Conservation (phyloP, 2,113 vertebrate genomes). For the Oreocharis arfaki region DNA sequence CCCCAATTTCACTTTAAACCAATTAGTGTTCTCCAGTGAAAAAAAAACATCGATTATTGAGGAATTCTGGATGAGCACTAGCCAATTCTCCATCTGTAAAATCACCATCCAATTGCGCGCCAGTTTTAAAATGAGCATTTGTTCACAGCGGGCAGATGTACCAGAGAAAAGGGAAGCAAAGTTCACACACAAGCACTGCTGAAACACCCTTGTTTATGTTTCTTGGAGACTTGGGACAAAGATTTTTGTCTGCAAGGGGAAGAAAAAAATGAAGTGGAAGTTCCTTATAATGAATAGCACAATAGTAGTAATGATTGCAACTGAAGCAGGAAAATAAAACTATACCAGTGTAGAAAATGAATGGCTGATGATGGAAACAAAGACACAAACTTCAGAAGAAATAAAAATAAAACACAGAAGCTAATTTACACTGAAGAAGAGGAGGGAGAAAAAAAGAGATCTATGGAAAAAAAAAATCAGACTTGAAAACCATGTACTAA, state of each 20-base stretch:
- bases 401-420: neutral
- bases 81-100: neutral
- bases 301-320: neutral
- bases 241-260: neutral
- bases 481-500: neutral
- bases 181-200: neutral
- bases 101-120: neutral
- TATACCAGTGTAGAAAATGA: neutral
- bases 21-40: neutral
- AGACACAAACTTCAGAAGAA: neutral
- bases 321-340: neutral
- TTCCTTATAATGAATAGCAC: neutral
- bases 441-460: neutral
- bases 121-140: neutral
- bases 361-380: neutral
- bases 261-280: neutral
- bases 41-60: neutral
- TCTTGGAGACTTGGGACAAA: neutral
- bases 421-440: neutral
- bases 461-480: neutral
- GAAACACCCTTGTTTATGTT: neutral
- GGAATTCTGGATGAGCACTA: neutral
- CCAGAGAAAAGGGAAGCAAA: neutral
- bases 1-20: neutral
- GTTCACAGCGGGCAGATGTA: rapidly evolving